phyloP scores from a whole-genome alignment of 2,888 invertebrate genomes.

The Griposia aprilina region DNA sequence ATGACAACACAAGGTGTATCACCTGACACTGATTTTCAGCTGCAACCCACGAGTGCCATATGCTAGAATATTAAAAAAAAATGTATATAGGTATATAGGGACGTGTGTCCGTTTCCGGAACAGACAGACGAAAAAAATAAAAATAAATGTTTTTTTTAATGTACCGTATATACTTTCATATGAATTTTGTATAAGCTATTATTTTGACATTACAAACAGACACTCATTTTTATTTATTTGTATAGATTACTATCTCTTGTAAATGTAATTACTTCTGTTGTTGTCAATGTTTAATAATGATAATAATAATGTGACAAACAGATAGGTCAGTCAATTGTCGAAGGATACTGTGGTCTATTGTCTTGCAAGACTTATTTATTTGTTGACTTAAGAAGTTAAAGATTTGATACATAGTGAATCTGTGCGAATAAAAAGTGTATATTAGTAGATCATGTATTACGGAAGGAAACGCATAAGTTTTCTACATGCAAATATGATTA shows the following conservation, averaged over 20 bases:
- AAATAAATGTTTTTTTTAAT: too few relatives aligned
- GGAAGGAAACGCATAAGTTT: constrained; percentile 44
- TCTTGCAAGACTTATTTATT: constrained; percentile 10
- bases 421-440: background rate
- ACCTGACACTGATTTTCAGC: too few relatives aligned
- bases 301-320: constrained; percentile 42
- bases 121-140: too few relatives aligned
- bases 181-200: too few relatives aligned
- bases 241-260: constrained; percentile 13
- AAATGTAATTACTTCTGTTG: constrained; percentile 19
- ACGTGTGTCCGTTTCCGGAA: too few relatives aligned
- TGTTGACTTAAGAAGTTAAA: background rate
- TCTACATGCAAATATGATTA: constrained; percentile 50
- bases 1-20: too few relatives aligned
- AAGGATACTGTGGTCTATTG: constrained; percentile 6
- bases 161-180: too few relatives aligned
- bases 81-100: too few relatives aligned
- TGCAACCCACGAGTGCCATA: too few relatives aligned
- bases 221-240: too few relatives aligned
- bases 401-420: background rate
- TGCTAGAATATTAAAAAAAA: too few relatives aligned
- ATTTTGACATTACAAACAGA: too few relatives aligned
- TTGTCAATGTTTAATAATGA: constrained; percentile 32
- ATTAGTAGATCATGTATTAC: constrained; percentile 37
- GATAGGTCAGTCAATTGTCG: constrained; percentile 27